phyloP scores from a whole-genome alignment of 2,888 invertebrate species.

The Rhamphomyia laevipes region DNA sequence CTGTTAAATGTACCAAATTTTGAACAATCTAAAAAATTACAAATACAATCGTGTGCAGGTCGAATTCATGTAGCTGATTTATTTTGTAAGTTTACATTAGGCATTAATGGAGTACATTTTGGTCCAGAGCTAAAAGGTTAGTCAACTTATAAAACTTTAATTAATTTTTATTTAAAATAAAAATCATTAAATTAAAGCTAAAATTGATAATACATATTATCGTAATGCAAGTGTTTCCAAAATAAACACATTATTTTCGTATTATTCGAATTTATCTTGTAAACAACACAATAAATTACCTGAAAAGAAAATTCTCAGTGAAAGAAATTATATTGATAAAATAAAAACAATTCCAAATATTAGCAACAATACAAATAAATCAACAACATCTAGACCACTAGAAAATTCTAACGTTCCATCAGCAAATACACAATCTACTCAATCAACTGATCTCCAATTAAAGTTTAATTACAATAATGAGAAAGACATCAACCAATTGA shows the following conservation, averaged over 20 bases:
- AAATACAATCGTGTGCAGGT: conserved; percentile 9
- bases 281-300: neutral
- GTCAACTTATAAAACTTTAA: conserved; percentile 9
- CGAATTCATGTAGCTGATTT: conserved; percentile 8
- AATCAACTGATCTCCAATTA: too few species aligned
- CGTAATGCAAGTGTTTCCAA: too few species aligned
- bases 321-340: neutral
- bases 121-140: conserved; percentile 41
- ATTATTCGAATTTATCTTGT: too few species aligned
- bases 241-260: too few species aligned
- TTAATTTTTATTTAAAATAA: neutral
- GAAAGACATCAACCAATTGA: neutral
- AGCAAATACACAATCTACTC: too few species aligned
- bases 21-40: conserved; percentile 6
- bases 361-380: too few species aligned
- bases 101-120: conserved; percentile 40
- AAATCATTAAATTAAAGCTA: neutral
- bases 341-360: neutral
- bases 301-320: neutral
- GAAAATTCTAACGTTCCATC: too few species aligned
- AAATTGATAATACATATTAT: too few species aligned
- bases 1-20: conserved; percentile 3
- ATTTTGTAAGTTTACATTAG: conserved; percentile 23
- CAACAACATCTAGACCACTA: too few species aligned
- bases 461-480: neutral